A percentile compares a stretch with the other conserved stretches of the same genome.
Evolutionary conservation across 2,113 vertebrate species (phyloP).

Genomic region (Sebastes schlegelii): DNA sequence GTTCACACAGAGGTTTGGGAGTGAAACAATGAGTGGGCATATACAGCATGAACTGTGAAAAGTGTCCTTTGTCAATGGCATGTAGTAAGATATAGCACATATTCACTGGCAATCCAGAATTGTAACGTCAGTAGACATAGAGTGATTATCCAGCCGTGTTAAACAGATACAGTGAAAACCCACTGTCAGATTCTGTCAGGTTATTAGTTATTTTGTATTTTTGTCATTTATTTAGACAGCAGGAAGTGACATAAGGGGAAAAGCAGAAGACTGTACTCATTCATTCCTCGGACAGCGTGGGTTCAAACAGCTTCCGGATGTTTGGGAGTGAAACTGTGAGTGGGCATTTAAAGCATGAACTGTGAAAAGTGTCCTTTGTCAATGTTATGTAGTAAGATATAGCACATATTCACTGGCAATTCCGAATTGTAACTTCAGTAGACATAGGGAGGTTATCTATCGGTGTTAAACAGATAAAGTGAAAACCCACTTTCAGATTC

Average conservation of each 20-base stretch:
- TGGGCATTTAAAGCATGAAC: background rate
- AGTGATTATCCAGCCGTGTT: background rate
- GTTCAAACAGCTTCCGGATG: background rate
- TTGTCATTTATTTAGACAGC: background rate
- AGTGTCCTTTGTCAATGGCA: background rate
- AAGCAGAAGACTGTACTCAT: background rate
- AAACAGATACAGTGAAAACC: background rate
- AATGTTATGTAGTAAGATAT: background rate
- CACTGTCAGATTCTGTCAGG: no score
- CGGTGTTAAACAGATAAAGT: background rate
- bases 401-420: background rate
- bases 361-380: background rate
- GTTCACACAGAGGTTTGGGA: background rate
- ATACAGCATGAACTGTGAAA: background rate
- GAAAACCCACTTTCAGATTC: background rate
- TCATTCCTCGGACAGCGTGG: background rate
- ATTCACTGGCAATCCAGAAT: background rate
- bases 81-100: background rate
- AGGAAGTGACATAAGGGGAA: background rate
- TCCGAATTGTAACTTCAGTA: background rate
- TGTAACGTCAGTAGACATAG: background rate
- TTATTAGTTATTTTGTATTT: background rate
- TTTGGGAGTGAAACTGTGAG: background rate
- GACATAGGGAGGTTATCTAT: background rate
- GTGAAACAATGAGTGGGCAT: background rate